These are phyloP conservation scores for Tachina grossa DNA, from an alignment of 2,888 invertebrate species.

Conservation along the genomic window DNA sequence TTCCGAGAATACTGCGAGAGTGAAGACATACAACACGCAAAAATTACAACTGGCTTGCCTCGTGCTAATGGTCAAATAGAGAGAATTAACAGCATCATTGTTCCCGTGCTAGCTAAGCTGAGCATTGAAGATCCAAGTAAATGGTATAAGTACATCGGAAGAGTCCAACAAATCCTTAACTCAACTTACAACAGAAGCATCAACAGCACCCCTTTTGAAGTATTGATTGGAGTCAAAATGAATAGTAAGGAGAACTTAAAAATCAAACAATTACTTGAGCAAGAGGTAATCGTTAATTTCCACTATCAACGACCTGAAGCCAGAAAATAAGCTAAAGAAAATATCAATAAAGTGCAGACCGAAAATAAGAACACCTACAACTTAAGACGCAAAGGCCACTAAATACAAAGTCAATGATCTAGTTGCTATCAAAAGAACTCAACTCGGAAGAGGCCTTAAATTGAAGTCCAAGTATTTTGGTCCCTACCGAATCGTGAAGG, in stretches of 20 bases:
- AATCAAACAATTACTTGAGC: constrained; percentile 47
- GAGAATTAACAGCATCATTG: constrained; percentile 53
- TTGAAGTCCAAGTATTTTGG: constrained; percentile 47
- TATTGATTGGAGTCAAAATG: constrained; percentile 51
- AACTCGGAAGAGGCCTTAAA: constrained; percentile 57
- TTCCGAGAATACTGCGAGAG: constrained; percentile 78
- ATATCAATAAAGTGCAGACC: constrained; percentile 37
- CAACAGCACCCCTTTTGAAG: constrained; percentile 51
- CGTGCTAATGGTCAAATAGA: constrained; percentile 65
- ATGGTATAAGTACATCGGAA: constrained; percentile 35
- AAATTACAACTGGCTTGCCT: constrained; percentile 66
- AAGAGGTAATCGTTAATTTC: constrained; percentile 49
- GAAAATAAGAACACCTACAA: constrained; percentile 29
- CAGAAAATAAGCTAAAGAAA: constrained; percentile 42
- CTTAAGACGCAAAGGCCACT: constrained; percentile 30
- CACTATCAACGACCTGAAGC: constrained; percentile 41
- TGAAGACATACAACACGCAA: constrained; percentile 74
- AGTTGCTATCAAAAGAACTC: constrained; percentile 24
- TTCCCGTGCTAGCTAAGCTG: constrained; percentile 54
- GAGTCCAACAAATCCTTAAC: constrained; percentile 52
- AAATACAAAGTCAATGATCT: constrained; percentile 29
- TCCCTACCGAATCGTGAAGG: constrained; percentile 28
- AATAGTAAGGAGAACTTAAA: constrained; percentile 48
- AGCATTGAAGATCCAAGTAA: constrained; percentile 45
- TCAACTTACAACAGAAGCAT: constrained; percentile 26